Percentiles rank a stretch among this genome's conserved stretches.
These are phyloP conservation scores for Sturmia bella DNA, from an alignment of 2,888 invertebrate species.

Conservation along the genomic window DNA sequence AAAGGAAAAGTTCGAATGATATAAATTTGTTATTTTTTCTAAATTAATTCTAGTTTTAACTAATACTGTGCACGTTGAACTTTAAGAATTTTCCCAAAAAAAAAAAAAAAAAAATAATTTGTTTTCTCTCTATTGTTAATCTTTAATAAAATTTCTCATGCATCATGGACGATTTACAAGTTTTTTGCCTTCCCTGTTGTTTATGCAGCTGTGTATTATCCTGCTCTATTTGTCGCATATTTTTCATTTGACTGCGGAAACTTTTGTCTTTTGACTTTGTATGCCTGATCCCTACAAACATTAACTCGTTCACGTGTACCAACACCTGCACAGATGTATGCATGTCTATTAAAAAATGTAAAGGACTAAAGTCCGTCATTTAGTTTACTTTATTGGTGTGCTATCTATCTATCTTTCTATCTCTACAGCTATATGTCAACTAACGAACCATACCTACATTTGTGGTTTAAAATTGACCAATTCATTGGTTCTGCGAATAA, in stretches of 20 bases:
- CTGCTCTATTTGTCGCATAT: conserved; percentile 68
- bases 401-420: conserved; percentile 45
- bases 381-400: not conserved
- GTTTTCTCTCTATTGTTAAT: conserved; percentile 51
- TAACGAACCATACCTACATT: conserved; percentile 74
- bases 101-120: conserved; percentile 22
- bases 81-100: not conserved
- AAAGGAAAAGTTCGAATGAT: not conserved
- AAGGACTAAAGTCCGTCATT: conserved; percentile 24
- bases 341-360: not conserved
- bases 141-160: conserved; percentile 53
- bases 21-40: not conserved
- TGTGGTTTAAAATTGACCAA: conserved; percentile 76
- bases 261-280: conserved; percentile 62
- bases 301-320: not conserved
- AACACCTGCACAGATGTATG: not conserved
- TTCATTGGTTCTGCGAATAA: conserved; percentile 69
- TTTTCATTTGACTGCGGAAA: conserved; percentile 65
- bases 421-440: conserved; percentile 61
- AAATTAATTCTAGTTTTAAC: too few relatives aligned
- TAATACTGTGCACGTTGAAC: not conserved
- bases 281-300: conserved; percentile 29
- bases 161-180: conserved; percentile 23
- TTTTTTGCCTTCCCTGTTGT: not conserved
- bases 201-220: conserved; percentile 27